These are phyloP conservation scores for Brachymystax lenok DNA, from an alignment of 2,797 vertebrate genomes.

Conservation along the genomic window DNA sequence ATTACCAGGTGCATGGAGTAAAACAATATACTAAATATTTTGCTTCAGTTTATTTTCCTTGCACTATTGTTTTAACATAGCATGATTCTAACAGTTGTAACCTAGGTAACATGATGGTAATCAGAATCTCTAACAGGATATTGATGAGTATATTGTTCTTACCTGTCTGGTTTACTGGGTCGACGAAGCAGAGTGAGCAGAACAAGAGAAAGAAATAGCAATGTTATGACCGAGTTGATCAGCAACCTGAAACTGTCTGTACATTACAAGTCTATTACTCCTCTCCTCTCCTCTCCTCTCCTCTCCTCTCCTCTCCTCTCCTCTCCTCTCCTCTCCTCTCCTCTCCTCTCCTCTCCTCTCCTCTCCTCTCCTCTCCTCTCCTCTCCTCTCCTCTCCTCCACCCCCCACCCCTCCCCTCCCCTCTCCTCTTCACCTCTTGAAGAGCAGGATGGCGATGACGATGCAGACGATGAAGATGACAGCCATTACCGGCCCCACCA, in stretches of 20 bases:
- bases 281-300: neutral
- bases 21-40: too few species aligned
- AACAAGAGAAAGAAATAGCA: conserved; percentile 65
- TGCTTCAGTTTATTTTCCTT: too few species aligned
- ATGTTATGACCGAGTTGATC: conserved; percentile 36
- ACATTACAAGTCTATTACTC: neutral
- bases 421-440: conserved; percentile 87
- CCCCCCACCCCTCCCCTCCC: neutral
- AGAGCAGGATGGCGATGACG: conserved; percentile 98
- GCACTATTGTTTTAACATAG: too few species aligned
- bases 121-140: neutral
- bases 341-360: neutral
- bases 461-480: conserved; percentile 99
- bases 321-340: neutral
- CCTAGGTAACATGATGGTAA: neutral
- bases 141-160: conserved; percentile 60
- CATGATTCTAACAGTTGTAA: too few species aligned
- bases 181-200: conserved; percentile 79
- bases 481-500: conserved; percentile 95
- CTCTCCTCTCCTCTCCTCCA: neutral
- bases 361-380: neutral
- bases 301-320: neutral
- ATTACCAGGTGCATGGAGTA: too few species aligned
- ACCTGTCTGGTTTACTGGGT: conserved; percentile 99
- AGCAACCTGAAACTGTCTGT: conserved; percentile 28